These are phyloP conservation scores for Dermatemys mawii DNA, from an alignment of 2,113 vertebrate species.

Conservation along the genomic window DNA sequence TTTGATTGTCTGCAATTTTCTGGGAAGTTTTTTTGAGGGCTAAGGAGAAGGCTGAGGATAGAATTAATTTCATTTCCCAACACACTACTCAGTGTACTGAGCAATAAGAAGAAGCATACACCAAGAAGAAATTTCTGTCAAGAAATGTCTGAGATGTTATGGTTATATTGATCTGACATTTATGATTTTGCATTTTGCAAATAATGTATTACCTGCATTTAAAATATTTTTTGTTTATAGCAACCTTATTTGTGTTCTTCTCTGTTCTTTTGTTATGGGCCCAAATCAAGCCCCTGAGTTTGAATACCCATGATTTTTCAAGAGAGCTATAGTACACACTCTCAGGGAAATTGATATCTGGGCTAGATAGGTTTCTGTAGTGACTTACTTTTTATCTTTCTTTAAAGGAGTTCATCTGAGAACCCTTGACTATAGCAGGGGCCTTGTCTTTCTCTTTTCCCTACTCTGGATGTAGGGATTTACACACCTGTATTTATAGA, in stretches of 20 bases:
- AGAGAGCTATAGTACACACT: not conserved
- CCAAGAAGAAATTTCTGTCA: slow-evolving; percentile 33
- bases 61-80: slow-evolving; percentile 23
- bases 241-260: slow-evolving; percentile 35
- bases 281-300: not conserved
- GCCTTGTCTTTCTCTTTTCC: not conserved
- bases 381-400: not conserved
- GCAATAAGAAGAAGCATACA: not conserved
- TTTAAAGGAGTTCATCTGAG: not conserved
- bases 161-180: slow-evolving; percentile 39
- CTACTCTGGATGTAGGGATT: not conserved
- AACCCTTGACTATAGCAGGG: not conserved
- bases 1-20: not conserved
- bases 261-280: not conserved
- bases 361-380: not conserved
- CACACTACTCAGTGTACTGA: rapidly evolving
- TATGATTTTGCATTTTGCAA: slow-evolving; percentile 34
- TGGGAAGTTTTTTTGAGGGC: rapidly evolving
- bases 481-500: not conserved
- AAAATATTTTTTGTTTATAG: slow-evolving; percentile 47
- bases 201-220: slow-evolving; percentile 47
- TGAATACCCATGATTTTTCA: not conserved
- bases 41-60: not conserved
- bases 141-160: slow-evolving; percentile 6
- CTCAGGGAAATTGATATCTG: not conserved